A percentile compares a stretch with the other conserved stretches of the same genome.
phyloP scores from a whole-genome alignment of 2,113 vertebrate species.

The cattle (Bos taurus) region ARS-UCD2.0 NC_037330.1:75010501-75011000 shows the following conservation, averaged over 20 bases:
- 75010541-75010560: neutral
- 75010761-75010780: neutral
- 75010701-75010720: neutral
- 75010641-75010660: neutral
- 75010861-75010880: constrained; percentile 85
- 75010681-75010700: neutral
- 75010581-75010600: neutral
- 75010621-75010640: neutral
- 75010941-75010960: neutral
- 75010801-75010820: constrained; percentile 79
- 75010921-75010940: neutral
- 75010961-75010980: neutral
- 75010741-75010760: neutral
- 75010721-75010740: accelerated
- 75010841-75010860: constrained; percentile 87
- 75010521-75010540: neutral
- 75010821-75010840: constrained; percentile 92
- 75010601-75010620: neutral
- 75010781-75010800: neutral
- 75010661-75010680: neutral
- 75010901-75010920: constrained; percentile 33
- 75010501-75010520: neutral
- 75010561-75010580: neutral
- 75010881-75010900: constrained; percentile 94
- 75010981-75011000: neutral